A percentile compares a stretch with the other conserved stretches of the same genome.
These are phyloP conservation scores for Sphenopsis melanotis DNA, from an alignment of 2,797 vertebrate genomes.

Conservation along the genomic window DNA sequence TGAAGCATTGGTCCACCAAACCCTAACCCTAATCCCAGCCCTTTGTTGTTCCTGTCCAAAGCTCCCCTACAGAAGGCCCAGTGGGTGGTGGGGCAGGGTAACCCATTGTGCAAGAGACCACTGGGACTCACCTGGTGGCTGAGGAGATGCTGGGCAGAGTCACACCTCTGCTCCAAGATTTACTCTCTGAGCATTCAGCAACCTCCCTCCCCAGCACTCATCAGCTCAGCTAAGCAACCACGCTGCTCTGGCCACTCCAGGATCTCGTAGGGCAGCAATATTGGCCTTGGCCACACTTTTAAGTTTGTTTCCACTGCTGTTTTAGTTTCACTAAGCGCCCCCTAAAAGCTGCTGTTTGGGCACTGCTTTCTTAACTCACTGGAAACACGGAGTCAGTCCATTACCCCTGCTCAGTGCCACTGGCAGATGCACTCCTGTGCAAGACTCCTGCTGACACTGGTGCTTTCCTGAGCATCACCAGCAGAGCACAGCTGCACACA, in stretches of 20 bases:
- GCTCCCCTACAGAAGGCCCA: rapidly evolving
- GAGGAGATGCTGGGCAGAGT: rapidly evolving
- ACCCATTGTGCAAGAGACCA: rapidly evolving
- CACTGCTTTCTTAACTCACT: not conserved
- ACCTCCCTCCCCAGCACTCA: not conserved
- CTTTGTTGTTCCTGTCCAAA: not conserved
- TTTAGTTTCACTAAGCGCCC: not conserved
- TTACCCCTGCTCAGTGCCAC: not conserved
- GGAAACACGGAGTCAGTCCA: rapidly evolving
- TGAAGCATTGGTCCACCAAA: not conserved
- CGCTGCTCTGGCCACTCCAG: not conserved
- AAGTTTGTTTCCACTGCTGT: not conserved
- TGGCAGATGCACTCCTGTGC: not conserved
- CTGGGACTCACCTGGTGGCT: not conserved
- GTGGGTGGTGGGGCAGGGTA: rapidly evolving
- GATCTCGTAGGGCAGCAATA: not conserved
- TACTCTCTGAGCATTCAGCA: rapidly evolving
- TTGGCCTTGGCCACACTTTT: not conserved
- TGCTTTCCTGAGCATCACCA: not conserved
- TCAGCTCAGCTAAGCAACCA: not conserved
- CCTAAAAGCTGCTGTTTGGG: not conserved
- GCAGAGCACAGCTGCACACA: not conserved
- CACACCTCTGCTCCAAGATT: rapidly evolving
- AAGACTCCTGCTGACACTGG: not conserved
- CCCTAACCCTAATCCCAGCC: not conserved